Conservation (phyloP, 2,888 invertebrate species). For the Patella ulyssiponensis region DNA sequence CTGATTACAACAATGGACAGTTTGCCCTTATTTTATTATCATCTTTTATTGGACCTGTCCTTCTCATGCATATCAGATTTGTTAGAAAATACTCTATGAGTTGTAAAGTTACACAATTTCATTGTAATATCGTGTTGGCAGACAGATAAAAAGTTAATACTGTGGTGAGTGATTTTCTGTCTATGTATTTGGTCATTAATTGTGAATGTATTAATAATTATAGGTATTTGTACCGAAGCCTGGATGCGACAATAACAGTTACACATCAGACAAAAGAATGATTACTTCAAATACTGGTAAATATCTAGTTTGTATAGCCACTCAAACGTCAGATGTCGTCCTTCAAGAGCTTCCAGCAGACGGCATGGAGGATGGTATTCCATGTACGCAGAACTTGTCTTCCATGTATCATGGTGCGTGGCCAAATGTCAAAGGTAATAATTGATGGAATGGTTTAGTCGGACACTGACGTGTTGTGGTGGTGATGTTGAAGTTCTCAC, state of each 20-base stretch:
- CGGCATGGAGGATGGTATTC: slow-evolving; percentile 21
- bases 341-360: slow-evolving; percentile 20
- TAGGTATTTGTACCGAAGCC: slow-evolving; percentile 34
- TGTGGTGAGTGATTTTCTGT: too few species aligned
- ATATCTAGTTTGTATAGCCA: slow-evolving; percentile 55
- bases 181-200: too few species aligned
- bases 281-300: slow-evolving; percentile 36
- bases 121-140: too few species aligned
- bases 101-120: too few species aligned
- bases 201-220: not conserved
- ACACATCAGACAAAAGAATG: slow-evolving; percentile 27
- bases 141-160: too few species aligned
- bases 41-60: too few species aligned
- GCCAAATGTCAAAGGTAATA: slow-evolving; percentile 75
- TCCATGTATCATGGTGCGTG: slow-evolving; percentile 78
- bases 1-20: too few species aligned
- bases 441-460: not conserved
- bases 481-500: not conserved
- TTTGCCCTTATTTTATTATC: too few species aligned
- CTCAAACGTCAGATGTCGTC: slow-evolving; percentile 59
- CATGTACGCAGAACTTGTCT: slow-evolving; percentile 61
- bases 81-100: too few species aligned
- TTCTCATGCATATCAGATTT: too few species aligned
- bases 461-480: not conserved
- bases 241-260: slow-evolving; percentile 30